Evolutionary conservation across 2,113 vertebrate species (phyloP).

Genomic region (Junco hyemalis): DNA sequence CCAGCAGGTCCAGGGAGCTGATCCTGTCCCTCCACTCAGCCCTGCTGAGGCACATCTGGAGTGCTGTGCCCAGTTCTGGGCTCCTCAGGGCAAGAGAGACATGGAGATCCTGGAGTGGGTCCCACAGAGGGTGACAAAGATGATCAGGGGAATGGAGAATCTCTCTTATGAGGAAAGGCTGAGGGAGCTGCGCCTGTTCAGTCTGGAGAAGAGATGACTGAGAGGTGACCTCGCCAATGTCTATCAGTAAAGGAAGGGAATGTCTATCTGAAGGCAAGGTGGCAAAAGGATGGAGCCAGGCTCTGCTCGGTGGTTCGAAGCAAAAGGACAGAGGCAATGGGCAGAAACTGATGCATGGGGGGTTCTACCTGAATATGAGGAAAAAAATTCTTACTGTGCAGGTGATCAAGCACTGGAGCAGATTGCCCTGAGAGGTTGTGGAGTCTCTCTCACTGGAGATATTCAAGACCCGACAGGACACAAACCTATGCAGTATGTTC

Average conservation of each 20-base stretch:
- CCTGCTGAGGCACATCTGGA: background rate
- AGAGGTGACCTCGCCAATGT: fast-evolving
- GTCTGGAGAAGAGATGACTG: fast-evolving
- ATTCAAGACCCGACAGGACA: background rate
- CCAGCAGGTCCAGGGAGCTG: background rate
- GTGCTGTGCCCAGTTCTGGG: background rate
- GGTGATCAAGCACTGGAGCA: fast-evolving
- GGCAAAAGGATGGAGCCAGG: fast-evolving
- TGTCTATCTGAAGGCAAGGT: background rate
- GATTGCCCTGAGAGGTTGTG: fast-evolving
- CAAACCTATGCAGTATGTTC: background rate
- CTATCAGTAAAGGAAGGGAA: no score
- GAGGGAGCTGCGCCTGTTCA: background rate
- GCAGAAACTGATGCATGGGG: background rate
- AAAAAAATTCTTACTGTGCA: background rate
- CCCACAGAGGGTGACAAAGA: background rate
- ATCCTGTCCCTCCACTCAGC: background rate
- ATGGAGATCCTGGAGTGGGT: background rate
- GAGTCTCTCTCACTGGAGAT: background rate
- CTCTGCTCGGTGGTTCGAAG: background rate
- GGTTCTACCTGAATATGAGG: background rate
- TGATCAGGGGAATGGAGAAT: background rate
- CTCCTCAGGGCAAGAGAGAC: background rate
- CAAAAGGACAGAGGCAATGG: background rate
- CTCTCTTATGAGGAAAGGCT: background rate